Base-by-base conservation (phyloP, 2,113 vertebrate genomes). In the Anas platyrhynchos region DNA sequence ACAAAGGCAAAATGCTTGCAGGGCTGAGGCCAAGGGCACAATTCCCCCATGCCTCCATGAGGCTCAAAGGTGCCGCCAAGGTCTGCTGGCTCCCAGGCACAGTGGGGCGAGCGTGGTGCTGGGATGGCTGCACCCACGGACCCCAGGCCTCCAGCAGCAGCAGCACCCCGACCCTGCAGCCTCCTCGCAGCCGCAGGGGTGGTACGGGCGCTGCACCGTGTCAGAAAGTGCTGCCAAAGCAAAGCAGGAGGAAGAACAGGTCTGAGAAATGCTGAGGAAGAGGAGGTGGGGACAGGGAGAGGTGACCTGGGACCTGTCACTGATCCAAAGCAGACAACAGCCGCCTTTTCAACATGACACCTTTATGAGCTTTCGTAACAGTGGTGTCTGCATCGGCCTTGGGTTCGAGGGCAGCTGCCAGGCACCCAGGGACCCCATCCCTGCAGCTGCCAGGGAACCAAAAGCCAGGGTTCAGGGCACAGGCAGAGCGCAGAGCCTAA, bases 111-210 rank as follows among this genome's bases (percentile, higher is more conserved):
- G 62, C 59, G 16, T 20, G 34, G n/a, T 5, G 23, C 34, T 10
- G 31, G n/a, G 21, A 4, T 1, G 13, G 52, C 25, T 38, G 22
- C n/a, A 52, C 26, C 25, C 5, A 0, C 0, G 36, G 74, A 36
- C 52, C 48, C n/a, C 17, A 22, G n/a, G 38, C 32, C 62, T 9
- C 13, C 2, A 4, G 25, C 16, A 21, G 7, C 16, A 21, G 7
- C 27, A 11, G 15, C 31, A 16, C 14, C 7, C 41, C 2, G 43
- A 11, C 13, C 22, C 41, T n/a, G 6, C 5, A 32, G 38, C 0
- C 46, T 31, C 55, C 55, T 20, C 5, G 0, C 7, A 17, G 0
- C 14, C 7, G n/a, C 1, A 0, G 54, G 27, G 36, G n/a, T 11
- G 38, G 36, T 9, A 16, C 27, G 6, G 4, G 9, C 25, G 10